Evolutionary conservation across 2,797 vertebrate genomes (phyloP), one percentile per base, ranked within the genome.

Genomic region (Harpagifer antarcticus): DNA sequence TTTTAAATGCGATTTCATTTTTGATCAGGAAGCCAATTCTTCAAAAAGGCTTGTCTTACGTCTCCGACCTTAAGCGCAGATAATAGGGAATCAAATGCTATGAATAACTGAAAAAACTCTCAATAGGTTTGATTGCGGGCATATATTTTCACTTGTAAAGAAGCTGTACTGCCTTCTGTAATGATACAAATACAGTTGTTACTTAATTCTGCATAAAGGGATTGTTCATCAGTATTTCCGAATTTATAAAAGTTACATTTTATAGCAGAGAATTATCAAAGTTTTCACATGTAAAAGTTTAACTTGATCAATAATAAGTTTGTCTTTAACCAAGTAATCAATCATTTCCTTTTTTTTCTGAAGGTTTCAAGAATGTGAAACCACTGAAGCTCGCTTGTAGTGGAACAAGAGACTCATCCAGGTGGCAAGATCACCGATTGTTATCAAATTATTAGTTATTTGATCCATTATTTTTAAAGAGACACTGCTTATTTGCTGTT

Each of bases 321-420:
- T 55, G 2, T 65, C 1, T 20, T 48, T 67, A 43, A 7, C 61
- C 62, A 50, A 75, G 42, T 69, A 5, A 74, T 81, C 50, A 84
- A 33, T 83, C 10, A 59, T 40, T 43, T 64, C 0, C 43, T 61
- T 79, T 84, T 81, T 57, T 79, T 49, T 45, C 59, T 84, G 11
- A 87, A 95, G 94, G 81, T 90, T 23, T 71, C 71, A 76, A 78
- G 76, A 87, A 84, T 84, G 76, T 93, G 89, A 91, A 90, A 78
- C 78, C 50, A 14, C 58, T 49, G 74, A 83, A 68, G 75, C 68
- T 81, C 13, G 23, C 62, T 54, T 45, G 5, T 19, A 62, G 27
- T 68, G 81, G 86, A 79, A 72, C 58, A 10, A 48, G 53, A 60
- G 64, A 71, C 10, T 74, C 42, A 14, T 69, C 55, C 10, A 65